Conservation (phyloP, 2,888 invertebrate genomes). For the Oasisia sp. region DNA sequence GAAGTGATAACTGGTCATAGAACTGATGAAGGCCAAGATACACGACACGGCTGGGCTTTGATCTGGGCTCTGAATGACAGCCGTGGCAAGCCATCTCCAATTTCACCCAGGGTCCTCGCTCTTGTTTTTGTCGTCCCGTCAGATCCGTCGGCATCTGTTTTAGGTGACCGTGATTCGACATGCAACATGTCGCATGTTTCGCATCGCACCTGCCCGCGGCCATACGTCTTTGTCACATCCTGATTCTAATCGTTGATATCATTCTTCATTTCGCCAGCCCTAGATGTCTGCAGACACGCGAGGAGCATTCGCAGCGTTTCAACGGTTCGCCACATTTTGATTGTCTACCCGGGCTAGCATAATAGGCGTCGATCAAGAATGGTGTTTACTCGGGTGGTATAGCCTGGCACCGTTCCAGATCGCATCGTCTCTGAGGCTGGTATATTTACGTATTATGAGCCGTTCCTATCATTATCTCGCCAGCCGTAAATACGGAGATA, state of each 20-base stretch:
- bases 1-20: not conserved
- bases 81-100: not conserved
- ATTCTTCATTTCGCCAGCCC: not conserved
- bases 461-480: not conserved
- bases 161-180: not conserved
- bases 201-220: not conserved
- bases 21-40: not conserved
- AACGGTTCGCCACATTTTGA: not conserved
- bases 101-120: not conserved
- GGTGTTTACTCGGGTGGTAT: not conserved
- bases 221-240: not conserved
- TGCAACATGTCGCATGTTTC: not conserved
- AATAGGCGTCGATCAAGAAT: not conserved
- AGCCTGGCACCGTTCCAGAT: not conserved
- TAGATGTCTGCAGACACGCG: not conserved
- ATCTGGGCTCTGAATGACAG: not conserved
- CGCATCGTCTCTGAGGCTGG: not conserved
- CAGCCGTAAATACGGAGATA: not conserved
- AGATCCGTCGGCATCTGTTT: not conserved
- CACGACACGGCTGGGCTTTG: not conserved
- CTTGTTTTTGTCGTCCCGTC: not conserved
- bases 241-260: not conserved
- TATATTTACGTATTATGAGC: not conserved
- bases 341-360: not conserved
- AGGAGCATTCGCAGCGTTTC: not conserved